Evolutionary conservation across 2,113 vertebrate species (phyloP), one percentile per base, ranked within the genome.

Genomic region (Helogale parvula): DNA sequence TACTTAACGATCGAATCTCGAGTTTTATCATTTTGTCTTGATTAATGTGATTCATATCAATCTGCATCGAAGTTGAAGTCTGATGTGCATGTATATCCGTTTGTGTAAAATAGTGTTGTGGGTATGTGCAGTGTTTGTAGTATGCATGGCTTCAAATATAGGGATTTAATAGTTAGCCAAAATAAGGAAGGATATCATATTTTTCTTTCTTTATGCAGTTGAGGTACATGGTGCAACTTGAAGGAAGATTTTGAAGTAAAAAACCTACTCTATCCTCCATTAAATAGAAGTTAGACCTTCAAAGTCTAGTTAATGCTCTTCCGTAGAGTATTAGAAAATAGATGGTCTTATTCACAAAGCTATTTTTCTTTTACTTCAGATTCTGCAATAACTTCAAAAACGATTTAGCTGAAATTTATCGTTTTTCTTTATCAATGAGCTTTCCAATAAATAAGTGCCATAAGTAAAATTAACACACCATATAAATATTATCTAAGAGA

Each of bases 21-120:
- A 54, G 35, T 89, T 87, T 92, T 83, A 76, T 52, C 89, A 83
- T 94, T 97, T 96, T 97, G 74, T 92, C 96, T 96, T 88, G 38
- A 97, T 90, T 97, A 96, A 90, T 93, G 96, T 97, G 96, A 90
- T 93, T 93, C 96, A 95, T 98, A 77, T 76, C 74, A 96, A 41
- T 87, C 83, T 90, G 89, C 96, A 97, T 95, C 2, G 15, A 92
- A 95, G 45, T 83, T 96, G 21, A 94, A 98, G 96, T 97, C 66
- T 97, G 63, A 69, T 93, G 71, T 98, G 97, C 97, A 98, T 97
- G 97, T 96, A 47, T 95, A 91, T 79, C 68, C n/a, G 74, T 94
- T 15, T 97, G 69, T 98, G 93, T 96, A 81, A 96, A 95, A 88
- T 97, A 90, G 6, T 83, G 92, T 96, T 71, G 33, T 12, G 92